Evolutionary conservation across 2,113 vertebrate species (phyloP).

Genomic region (Bubo scandiacus): DNA sequence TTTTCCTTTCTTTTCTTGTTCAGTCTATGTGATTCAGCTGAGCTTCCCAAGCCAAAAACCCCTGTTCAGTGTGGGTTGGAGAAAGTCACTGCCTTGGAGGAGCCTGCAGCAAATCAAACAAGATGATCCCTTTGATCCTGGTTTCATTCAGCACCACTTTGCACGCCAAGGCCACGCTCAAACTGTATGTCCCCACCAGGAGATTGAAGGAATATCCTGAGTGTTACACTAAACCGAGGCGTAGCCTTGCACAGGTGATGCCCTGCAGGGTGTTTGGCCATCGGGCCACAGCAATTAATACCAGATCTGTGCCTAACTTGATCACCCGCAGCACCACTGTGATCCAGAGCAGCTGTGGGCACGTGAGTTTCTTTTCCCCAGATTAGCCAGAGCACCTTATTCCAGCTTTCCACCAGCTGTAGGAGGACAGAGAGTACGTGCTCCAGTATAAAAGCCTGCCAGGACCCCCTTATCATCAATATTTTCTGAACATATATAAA

Average conservation of each 20-base stretch:
- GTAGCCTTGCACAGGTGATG: not conserved
- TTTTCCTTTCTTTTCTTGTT: not conserved
- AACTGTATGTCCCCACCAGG: not conserved
- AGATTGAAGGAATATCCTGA: not conserved
- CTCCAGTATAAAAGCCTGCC: not conserved
- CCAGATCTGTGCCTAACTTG: not conserved
- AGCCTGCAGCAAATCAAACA: not conserved
- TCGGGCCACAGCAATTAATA: not conserved
- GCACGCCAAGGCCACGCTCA: fast-evolving
- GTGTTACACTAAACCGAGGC: too few species aligned
- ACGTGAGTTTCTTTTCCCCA: not conserved
- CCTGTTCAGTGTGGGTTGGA: not conserved
- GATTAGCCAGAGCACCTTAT: not conserved
- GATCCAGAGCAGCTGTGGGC: not conserved
- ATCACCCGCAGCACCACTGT: not conserved
- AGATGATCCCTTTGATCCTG: not conserved
- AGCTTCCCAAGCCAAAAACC: not conserved
- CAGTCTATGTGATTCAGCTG: not conserved
- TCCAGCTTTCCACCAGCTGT: not conserved
- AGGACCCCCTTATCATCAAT: fast-evolving
- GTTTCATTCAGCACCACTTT: fast-evolving
- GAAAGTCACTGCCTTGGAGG: not conserved
- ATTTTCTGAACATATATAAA: not conserved
- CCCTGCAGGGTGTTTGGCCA: fast-evolving
- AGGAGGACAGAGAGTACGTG: not conserved